These are phyloP conservation scores for Kradibia gibbosae DNA, from an alignment of 1,140 invertebrate species.

Conservation along the genomic window DNA sequence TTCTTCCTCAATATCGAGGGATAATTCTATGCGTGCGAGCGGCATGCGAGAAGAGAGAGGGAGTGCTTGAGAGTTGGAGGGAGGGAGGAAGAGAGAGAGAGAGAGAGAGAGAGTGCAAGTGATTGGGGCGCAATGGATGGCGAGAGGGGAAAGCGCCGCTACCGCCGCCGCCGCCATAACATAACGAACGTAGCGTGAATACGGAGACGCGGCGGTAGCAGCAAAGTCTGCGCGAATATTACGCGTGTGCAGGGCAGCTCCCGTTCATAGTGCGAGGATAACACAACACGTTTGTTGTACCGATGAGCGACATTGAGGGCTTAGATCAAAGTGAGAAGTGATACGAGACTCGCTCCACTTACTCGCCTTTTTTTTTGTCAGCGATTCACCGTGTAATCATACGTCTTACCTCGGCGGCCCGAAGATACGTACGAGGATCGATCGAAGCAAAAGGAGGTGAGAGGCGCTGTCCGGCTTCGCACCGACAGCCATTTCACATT, in stretches of 20 bases:
- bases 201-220: conserved; percentile 4
- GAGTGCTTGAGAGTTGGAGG: background rate
- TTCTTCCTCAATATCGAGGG: conserved; percentile 11
- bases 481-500: background rate
- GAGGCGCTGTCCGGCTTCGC: background rate
- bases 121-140: too few relatives aligned
- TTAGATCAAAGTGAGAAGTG: background rate
- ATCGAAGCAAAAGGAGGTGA: background rate
- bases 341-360: background rate
- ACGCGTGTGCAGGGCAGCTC: background rate
- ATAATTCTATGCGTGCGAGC: too few relatives aligned
- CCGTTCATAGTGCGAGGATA: background rate
- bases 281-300: background rate
- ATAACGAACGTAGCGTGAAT: conserved; percentile 63
- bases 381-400: background rate
- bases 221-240: conserved; percentile 6
- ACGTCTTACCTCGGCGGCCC: background rate
- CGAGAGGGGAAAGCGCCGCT: background rate
- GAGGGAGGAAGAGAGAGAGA: background rate
- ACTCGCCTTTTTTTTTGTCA: background rate
- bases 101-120: background rate
- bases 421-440: background rate
- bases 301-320: background rate
- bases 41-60: too few relatives aligned
- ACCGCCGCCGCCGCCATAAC: conserved; percentile 45